phyloP scores from a whole-genome alignment of 2,888 invertebrate species.

The Conus canariensis region DNA sequence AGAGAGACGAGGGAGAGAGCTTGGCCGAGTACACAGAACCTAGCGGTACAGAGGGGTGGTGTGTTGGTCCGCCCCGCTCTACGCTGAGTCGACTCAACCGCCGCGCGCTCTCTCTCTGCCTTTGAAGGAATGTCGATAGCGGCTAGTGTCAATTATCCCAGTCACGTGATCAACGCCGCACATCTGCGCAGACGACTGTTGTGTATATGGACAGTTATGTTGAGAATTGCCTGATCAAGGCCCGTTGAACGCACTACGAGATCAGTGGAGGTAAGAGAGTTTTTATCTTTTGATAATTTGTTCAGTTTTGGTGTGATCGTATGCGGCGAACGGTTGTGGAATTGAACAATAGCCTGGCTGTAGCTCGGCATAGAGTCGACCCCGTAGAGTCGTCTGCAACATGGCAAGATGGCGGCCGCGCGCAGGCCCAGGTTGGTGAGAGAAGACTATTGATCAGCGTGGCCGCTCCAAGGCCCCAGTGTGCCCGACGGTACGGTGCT shows the following conservation, averaged over 20 bases:
- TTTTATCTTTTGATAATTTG: constrained; percentile 8
- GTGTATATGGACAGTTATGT: constrained; percentile 41
- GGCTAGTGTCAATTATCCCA: constrained; percentile 46
- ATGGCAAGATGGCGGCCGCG: constrained; percentile 46
- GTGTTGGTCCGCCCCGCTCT: constrained; percentile 36
- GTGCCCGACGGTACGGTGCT: constrained; percentile 5
- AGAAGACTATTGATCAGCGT: constrained; percentile 42
- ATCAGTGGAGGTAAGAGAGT: constrained; percentile 37
- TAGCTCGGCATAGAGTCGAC: constrained; percentile 12
- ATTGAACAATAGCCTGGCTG: neutral
- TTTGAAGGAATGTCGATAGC: constrained; percentile 48
- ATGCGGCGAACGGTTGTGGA: too few species aligned
- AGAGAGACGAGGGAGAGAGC: constrained; percentile 25
- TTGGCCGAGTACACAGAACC: constrained; percentile 10
- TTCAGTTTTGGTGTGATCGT: neutral
- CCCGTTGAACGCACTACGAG: neutral
- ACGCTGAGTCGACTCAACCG: constrained; percentile 8
- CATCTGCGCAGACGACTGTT: constrained; percentile 47
- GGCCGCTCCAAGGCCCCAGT: constrained; percentile 39
- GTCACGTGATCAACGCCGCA: constrained; percentile 45
- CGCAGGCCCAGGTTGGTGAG: constrained; percentile 40
- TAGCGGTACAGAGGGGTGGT: constrained; percentile 22
- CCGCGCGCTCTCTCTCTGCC: constrained; percentile 41
- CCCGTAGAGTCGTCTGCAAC: constrained; percentile 42
- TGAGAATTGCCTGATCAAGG: constrained; percentile 29